Conservation (phyloP, 2,797 vertebrate species). For the Champsocephalus gunnari region DNA sequence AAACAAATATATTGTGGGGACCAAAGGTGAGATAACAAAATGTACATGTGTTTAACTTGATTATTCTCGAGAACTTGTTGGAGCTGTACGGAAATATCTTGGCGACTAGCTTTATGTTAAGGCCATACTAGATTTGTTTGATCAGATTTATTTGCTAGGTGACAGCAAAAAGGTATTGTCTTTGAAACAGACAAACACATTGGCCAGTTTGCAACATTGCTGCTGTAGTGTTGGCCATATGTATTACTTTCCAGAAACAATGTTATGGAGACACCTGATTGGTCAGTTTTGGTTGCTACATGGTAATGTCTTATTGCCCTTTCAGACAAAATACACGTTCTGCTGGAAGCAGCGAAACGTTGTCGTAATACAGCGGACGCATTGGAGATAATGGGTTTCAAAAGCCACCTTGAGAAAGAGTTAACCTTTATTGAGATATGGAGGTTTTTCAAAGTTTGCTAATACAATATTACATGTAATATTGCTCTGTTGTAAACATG, state of each 20-base stretch:
- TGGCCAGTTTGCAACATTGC: background rate
- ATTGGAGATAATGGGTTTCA: no score
- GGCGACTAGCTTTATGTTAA: background rate
- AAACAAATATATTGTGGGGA: slow-evolving; percentile 1
- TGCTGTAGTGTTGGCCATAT: background rate
- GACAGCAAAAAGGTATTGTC: background rate
- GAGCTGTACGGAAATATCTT: background rate
- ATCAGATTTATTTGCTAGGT: background rate
- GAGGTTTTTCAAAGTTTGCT: background rate
- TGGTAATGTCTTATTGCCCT: background rate
- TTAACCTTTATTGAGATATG: background rate
- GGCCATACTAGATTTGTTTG: background rate
- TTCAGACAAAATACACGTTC: no score
- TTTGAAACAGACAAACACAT: background rate
- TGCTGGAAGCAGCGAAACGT: no score
- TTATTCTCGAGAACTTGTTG: background rate
- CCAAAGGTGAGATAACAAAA: slow-evolving; percentile 3
- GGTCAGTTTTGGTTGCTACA: background rate
- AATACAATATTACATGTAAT: background rate
- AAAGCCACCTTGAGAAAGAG: no score
- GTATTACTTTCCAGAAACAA: background rate
- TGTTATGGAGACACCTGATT: background rate
- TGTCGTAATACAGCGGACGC: no score
- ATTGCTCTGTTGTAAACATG: background rate
- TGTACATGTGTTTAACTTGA: background rate